phyloP scores from a whole-genome alignment of 1,140 invertebrate genomes.

The Drosophila malerkotliana region DNA sequence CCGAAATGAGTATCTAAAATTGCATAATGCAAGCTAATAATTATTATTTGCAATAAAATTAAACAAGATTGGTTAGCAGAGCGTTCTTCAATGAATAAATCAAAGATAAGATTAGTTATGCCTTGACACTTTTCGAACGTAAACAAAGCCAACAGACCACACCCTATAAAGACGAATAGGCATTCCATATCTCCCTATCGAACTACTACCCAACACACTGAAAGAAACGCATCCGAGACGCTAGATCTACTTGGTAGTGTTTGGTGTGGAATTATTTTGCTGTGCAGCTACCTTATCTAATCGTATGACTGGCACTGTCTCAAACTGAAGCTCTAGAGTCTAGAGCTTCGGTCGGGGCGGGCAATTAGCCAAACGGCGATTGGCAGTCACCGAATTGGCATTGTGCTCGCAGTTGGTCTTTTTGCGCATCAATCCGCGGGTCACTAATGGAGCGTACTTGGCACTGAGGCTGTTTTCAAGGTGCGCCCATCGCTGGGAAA shows the following conservation, averaged over 20 bases:
- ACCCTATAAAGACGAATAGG: constrained; percentile 13
- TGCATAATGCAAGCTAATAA: no score
- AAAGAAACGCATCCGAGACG: not conserved
- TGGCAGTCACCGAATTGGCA: constrained; percentile 50
- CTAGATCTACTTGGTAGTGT: not conserved
- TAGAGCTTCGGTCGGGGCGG: constrained; percentile 12
- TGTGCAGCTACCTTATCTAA: constrained; percentile 36
- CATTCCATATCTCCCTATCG: constrained; percentile 11
- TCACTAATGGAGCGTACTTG: constrained; percentile 51
- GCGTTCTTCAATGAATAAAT: not conserved
- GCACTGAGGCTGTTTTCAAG: constrained; percentile 30
- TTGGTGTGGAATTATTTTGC: not conserved
- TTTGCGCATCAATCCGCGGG: constrained; percentile 28
- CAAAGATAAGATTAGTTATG: constrained; percentile 29
- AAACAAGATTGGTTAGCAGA: constrained; percentile 14
- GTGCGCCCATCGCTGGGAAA: constrained; percentile 25
- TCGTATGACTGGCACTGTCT: constrained; percentile 34
- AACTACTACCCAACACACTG: constrained; percentile 8
- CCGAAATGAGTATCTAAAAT: no score
- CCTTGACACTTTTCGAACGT: constrained; percentile 23
- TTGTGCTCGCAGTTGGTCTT: constrained; percentile 35
- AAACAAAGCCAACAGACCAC: constrained; percentile 20
- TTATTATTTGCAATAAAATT: not conserved
- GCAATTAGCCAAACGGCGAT: constrained; percentile 48
- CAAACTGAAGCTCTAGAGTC: constrained; percentile 15